Evolutionary conservation across 1,140 invertebrate genomes (phyloP).

Genomic region (Drosophila lini): DNA sequence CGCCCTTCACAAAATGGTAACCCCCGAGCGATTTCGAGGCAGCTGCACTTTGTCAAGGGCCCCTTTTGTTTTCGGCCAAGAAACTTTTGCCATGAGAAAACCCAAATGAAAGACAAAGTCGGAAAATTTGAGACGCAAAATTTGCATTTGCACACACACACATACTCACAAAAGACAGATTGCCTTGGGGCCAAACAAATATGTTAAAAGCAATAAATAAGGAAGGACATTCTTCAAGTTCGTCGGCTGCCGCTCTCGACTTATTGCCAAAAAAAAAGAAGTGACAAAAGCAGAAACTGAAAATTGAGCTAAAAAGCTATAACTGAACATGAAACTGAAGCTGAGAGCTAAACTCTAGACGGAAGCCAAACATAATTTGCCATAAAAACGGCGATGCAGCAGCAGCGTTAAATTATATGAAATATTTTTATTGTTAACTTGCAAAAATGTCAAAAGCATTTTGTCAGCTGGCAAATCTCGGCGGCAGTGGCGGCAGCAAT

Average conservation of each 20-base stretch:
- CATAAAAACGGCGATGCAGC: slow-evolving; percentile 29
- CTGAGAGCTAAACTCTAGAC: not conserved
- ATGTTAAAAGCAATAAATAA: slow-evolving; percentile 49
- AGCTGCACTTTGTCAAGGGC: slow-evolving; percentile 49
- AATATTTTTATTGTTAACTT: slow-evolving; percentile 51
- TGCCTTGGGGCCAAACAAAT: slow-evolving; percentile 54
- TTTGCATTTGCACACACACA: slow-evolving; percentile 53
- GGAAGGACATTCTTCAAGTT: slow-evolving; percentile 33
- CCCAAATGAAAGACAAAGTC: slow-evolving; percentile 55
- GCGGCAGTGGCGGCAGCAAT: slow-evolving; percentile 43
- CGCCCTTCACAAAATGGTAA: slow-evolving; percentile 23
- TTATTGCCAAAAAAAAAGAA: slow-evolving; percentile 25
- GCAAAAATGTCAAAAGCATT: slow-evolving; percentile 51
- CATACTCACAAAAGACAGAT: slow-evolving; percentile 38
- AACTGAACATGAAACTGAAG: slow-evolving; percentile 12
- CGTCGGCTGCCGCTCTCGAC: slow-evolving; percentile 23
- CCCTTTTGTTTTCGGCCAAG: slow-evolving; percentile 44
- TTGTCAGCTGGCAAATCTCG: slow-evolving; percentile 58
- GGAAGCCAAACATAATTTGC: slow-evolving; percentile 25
- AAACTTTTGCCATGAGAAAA: slow-evolving; percentile 40
- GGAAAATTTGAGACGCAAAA: slow-evolving; percentile 55
- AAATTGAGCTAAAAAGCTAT: slow-evolving; percentile 2
- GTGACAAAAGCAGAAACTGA: slow-evolving; percentile 1
- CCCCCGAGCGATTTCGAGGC: slow-evolving; percentile 37
- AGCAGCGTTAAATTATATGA: slow-evolving; percentile 51